Base-by-base conservation (phyloP, 2,113 vertebrate genomes). In the Synodontis membranacea region DNA sequence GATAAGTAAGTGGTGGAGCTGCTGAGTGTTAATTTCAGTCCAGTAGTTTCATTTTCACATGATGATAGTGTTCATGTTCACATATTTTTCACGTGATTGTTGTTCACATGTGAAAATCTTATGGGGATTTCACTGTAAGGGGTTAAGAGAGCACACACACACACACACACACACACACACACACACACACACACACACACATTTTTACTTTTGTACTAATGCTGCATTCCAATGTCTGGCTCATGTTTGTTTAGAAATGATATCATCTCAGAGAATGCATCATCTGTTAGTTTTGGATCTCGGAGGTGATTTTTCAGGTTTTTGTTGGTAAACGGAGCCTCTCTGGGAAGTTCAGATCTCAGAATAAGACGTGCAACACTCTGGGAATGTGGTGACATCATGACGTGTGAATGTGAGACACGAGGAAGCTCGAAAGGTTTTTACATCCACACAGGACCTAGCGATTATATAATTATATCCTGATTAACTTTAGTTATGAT, bases 201-300 rank as follows among this genome's bases (percentile, higher is more conserved):
- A 15, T 21, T 68, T 17, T 8, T 70, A 21, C 34, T 8, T 21
- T 70, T 74, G 21, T 74, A n/a, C 25, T 23, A 21, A 72, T 39
- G 39, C 4, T 44, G 42, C 10, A 75, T 75, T 75, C 42, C 42
- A 46, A 2, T 15, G 42, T 48, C 5, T 44, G 14, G 1, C 42
- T 46, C 42, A 15, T 46, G 72, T 28, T 75, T 25, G 42, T n/a
- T 46, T n/a, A 46, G 42, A n/a, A 15, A 46, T 31, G 23, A 28
- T 75, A 31, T 75, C 74, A 48, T 21, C 28, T 31, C 14, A 31
- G 46, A 74, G 42, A 50, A 50, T 8, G 14, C 46, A 74, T 31
- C 44, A 50, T 75, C 72, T 78, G 74, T 50, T 78, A 50, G 46
- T 78, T 78, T 31, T 50, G 44, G 72, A n/a, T 48, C 44, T 76